Conservation (phyloP, 2,888 invertebrate species). For the Drosophila demipolita region DNA sequence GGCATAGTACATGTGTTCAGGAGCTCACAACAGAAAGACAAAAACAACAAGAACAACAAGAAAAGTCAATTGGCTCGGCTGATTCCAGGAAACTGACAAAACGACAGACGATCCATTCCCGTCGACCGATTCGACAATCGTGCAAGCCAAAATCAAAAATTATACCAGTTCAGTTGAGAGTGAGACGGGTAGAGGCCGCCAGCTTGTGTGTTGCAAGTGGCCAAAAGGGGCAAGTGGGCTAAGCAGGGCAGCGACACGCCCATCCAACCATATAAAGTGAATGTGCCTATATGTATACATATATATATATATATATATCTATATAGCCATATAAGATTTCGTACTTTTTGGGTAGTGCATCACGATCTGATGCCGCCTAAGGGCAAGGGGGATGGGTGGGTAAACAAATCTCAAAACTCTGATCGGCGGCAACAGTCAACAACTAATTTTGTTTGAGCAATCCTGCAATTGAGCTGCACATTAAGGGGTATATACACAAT, state of each 20-base stretch:
- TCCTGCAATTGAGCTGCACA: not conserved
- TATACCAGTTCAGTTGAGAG: conserved; percentile 26
- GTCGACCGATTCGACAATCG: conserved; percentile 37
- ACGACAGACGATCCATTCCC: conserved; percentile 30
- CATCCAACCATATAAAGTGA: conserved; percentile 39
- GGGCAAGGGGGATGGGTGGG: not conserved
- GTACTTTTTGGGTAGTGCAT: conserved; percentile 47
- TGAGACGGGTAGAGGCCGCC: conserved; percentile 1
- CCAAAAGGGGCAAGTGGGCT: conserved; percentile 43
- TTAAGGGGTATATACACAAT: not conserved
- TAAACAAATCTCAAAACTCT: conserved; percentile 20
- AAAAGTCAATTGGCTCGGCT: conserved; percentile 42
- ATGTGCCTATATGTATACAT: conserved; percentile 30
- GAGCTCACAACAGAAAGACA: conserved; percentile 45
- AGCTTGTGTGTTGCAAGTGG: conserved; percentile 43
- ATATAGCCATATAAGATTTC: conserved; percentile 10
- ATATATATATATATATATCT: conserved; percentile 1
- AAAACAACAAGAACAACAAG: conserved; percentile 25
- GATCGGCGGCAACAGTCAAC: conserved; percentile 43
- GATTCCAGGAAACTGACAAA: conserved; percentile 65
- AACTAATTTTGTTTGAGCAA: conserved; percentile 25
- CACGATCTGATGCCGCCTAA: conserved; percentile 14
- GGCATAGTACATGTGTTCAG: conserved; percentile 56
- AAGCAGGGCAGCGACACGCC: conserved; percentile 60
- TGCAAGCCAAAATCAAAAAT: conserved; percentile 46